Base-by-base conservation (phyloP, 2,113 vertebrate species). In the Hippolais icterina region DNA sequence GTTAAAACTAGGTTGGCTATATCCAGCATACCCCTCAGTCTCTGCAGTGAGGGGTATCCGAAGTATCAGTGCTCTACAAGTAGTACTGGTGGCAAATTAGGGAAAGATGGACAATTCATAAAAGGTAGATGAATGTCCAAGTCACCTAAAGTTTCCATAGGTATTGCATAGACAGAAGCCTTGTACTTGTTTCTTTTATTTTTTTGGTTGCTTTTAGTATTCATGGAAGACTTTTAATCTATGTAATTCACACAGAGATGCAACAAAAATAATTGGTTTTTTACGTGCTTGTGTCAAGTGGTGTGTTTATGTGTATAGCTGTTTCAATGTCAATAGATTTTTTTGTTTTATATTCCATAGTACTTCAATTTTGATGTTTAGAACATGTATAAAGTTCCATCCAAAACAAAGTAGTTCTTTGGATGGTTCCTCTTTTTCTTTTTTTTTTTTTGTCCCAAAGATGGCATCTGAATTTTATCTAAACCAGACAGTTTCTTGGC, bases 381-480 rank as follows among this genome's bases (percentile, higher is more conserved):
- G 96, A 83, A 87, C 72, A 39, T 69, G 74, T 97, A 71, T 97
- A 96, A 97, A 96, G 88, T 83, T 96, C 84, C 91, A 94, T 97
- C 94, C 95, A 91, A 96, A 97, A 97, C 97, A 97, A 97, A 98
- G 95, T 95, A 75, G 91, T 96, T 95, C 89, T 98, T 97, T 60
- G 83, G 96, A 96, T 94, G 97, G 94, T 97, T 98, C 95, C 93
- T 98, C 96, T 96, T 96, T 39, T 39, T 39, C 37, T 39, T 39
- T 39, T 39, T 39, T 39, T 94, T 94, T 94, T 97, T 94, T 92
- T 97, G 97, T 88, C 97, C 96, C 97, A 97, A 97, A 97, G 97
- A 88, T 98, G 97, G 96, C 95, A 97, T 97, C 94, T 98, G 97
- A 97, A 94, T 97, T 98, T 98, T 97, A 97, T 98, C 98, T 98